Evolutionary conservation across 2,888 invertebrate species (phyloP).

Genomic region (Standfussiana lucernea): DNA sequence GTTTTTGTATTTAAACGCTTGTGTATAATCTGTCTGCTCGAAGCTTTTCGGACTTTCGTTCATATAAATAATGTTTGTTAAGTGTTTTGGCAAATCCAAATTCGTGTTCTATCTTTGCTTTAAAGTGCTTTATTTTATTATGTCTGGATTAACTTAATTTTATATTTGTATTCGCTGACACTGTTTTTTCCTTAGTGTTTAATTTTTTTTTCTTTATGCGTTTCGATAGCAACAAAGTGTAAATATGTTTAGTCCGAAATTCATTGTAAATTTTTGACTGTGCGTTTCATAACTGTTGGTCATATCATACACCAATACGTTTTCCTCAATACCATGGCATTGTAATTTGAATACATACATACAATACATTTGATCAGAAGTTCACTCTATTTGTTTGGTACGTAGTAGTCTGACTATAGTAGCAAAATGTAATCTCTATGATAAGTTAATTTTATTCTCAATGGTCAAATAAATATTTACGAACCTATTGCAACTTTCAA

Average conservation of each 20-base stretch:
- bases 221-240: neutral
- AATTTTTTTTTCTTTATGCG: neutral
- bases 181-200: neutral
- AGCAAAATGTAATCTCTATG: slow-evolving; percentile 28
- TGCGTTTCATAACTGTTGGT: neutral
- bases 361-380: slow-evolving; percentile 7
- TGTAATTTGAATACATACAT: neutral
- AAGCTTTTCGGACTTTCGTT: slow-evolving; percentile 12
- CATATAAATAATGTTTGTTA: slow-evolving; percentile 11
- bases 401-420: neutral
- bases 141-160: neutral
- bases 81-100: slow-evolving; percentile 1
- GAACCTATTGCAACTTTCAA: slow-evolving; percentile 1
- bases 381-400: neutral
- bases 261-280: neutral
- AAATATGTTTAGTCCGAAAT: neutral
- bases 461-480: slow-evolving; percentile 39
- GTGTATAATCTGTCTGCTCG: slow-evolving; percentile 21
- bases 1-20: slow-evolving; percentile 19
- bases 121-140: slow-evolving; percentile 2
- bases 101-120: slow-evolving; percentile 12
- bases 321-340: neutral
- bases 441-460: slow-evolving; percentile 41
- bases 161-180: neutral
- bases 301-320: neutral